Percentiles rank a stretch among this genome's conserved stretches.
phyloP scores from a whole-genome alignment of 2,888 invertebrate genomes.

The Melinopterus prodromus region DNA sequence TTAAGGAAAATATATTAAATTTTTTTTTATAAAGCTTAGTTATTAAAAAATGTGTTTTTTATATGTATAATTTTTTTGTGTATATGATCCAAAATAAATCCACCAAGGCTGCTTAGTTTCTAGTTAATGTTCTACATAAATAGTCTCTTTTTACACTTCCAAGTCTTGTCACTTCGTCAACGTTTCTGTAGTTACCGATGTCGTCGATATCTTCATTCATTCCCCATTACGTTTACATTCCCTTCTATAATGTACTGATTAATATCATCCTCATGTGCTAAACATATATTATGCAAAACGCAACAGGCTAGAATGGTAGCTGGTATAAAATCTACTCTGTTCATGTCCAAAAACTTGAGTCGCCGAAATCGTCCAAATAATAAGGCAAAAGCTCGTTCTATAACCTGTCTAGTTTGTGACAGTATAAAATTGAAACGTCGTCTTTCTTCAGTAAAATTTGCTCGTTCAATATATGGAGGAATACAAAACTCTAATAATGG shows the following conservation, averaged over 20 bases:
- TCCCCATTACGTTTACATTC: background rate
- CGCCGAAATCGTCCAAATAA: conserved; percentile 46
- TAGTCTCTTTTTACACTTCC: background rate
- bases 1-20: too few relatives aligned
- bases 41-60: too few relatives aligned
- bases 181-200: too few relatives aligned
- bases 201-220: too few relatives aligned
- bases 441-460: conserved; percentile 37
- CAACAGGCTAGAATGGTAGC: conserved; percentile 44
- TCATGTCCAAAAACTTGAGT: conserved; percentile 47
- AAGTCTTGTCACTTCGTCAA: background rate
- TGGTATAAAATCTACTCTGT: conserved; percentile 43
- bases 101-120: background rate
- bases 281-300: conserved; percentile 45
- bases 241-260: background rate
- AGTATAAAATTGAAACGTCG: conserved; percentile 38
- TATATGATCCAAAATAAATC: background rate
- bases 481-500: conserved; percentile 42
- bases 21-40: too few relatives aligned
- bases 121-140: background rate
- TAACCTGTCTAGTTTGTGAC: conserved; percentile 42
- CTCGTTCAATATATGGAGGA: conserved; percentile 43
- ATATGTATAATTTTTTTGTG: too few relatives aligned
- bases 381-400: conserved; percentile 46
- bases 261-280: conserved; percentile 29